phyloP scores from a whole-genome alignment of 30 jellyfish, hydroid and myxozoan genomes.

The Turritopsis dohrnii region DNA sequence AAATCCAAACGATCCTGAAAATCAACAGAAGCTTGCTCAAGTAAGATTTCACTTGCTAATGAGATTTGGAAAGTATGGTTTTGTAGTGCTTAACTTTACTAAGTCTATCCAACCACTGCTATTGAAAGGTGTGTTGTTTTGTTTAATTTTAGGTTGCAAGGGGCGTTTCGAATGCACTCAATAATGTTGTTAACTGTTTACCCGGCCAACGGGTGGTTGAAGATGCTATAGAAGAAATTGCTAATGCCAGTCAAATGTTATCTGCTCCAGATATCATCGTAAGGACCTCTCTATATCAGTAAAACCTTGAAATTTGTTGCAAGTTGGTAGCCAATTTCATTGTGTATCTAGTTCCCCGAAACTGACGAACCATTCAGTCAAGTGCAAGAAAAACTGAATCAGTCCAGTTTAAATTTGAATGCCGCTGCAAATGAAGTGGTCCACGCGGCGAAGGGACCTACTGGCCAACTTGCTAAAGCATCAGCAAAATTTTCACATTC shows the following conservation, averaged over 20 bases:
- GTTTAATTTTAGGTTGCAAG: constrained; percentile 75
- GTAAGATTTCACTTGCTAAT: constrained; percentile 18
- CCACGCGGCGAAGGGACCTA: constrained; percentile 89
- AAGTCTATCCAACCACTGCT: not conserved
- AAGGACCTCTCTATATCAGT: constrained; percentile 9
- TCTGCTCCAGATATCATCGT: constrained; percentile 80
- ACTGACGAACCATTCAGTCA: constrained; percentile 81
- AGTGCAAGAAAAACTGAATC: constrained; percentile 74
- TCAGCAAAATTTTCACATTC: constrained; percentile 92
- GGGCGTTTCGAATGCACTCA: constrained; percentile 95
- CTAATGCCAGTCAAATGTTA: constrained; percentile 54
- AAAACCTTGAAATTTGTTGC: not conserved
- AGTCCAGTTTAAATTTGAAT: constrained; percentile 78
- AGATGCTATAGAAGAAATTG: constrained; percentile 94
- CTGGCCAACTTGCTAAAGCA: constrained; percentile 78
- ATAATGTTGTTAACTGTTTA: constrained; percentile 92
- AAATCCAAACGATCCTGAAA: constrained; percentile 71
- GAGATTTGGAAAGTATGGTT: not conserved
- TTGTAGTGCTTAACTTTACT: not conserved
- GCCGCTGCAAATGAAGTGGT: constrained; percentile 93
- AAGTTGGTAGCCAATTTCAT: not conserved
- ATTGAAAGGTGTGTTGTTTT: not conserved
- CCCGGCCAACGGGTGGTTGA: constrained; percentile 98
- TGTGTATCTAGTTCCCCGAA: constrained; percentile 64
- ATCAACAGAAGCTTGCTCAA: constrained; percentile 93